A percentile compares a stretch with the other conserved stretches of the same genome.
Conservation (phyloP, 2,888 invertebrate genomes). For the Stramonita haemastoma region DNA sequence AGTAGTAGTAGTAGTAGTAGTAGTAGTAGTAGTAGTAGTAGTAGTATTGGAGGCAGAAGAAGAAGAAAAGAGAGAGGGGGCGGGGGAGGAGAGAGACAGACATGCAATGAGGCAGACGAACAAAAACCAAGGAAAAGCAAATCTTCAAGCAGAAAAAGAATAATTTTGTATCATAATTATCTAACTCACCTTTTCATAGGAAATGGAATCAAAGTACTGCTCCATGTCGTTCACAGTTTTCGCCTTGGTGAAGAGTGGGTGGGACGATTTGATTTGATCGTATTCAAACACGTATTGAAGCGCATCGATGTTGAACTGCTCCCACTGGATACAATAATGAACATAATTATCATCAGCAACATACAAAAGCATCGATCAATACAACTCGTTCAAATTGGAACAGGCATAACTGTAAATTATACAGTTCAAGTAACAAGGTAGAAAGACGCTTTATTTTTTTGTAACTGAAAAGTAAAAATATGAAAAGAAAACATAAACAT, state of each 20-base stretch:
- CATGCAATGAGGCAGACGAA: background rate
- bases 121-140: background rate
- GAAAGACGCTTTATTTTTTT: too few species aligned
- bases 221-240: constrained; percentile 92
- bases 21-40: background rate
- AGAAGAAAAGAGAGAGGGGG: too few species aligned
- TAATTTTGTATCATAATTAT: too few species aligned
- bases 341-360: too few species aligned
- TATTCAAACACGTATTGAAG: constrained; percentile 85
- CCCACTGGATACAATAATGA: constrained; percentile 40
- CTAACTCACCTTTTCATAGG: constrained; percentile 89
- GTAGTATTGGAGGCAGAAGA: too few species aligned
- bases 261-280: constrained; percentile 89
- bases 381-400: too few species aligned
- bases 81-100: background rate
- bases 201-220: constrained; percentile 91
- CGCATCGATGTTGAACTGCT: constrained; percentile 79
- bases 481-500: too few species aligned
- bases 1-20: constrained; percentile 43
- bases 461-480: too few species aligned
- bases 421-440: too few species aligned
- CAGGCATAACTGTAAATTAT: too few species aligned
- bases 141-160: too few species aligned
- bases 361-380: too few species aligned
- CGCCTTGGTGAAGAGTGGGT: constrained; percentile 92